Base-by-base conservation (phyloP, 2,888 invertebrate species). In the Glaucopsyche alexis region DNA sequence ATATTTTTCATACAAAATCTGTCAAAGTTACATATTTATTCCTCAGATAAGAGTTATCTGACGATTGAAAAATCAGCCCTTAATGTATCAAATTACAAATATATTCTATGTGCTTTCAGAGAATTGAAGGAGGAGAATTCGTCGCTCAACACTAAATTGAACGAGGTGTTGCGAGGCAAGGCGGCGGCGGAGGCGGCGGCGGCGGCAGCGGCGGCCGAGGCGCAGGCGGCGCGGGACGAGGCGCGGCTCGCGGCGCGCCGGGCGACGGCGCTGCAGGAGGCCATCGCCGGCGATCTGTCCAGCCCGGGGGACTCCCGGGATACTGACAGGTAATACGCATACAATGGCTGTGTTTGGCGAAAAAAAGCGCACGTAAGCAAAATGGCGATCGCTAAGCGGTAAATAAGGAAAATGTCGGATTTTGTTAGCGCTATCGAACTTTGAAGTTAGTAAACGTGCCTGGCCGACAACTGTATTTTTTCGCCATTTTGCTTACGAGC, bases 211-310 rank as follows among this genome's bases (percentile, higher is more conserved):
- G 95, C 96, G 81, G 93, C 96, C 50, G 96, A 97, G 87, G 94
- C 95, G 72, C 88, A 96, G 79, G 94, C 96, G 77, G 94, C 97
- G 65, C 89, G 95, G 82, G 95, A 96, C 86, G 98, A 99, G 89
- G 94, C 99, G 66, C 94, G 98, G 72, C 93, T 98, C 73, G 98
- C 99, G 6, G 94, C 98, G 74, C 95, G 98, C 77, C 94, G 99
- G 75, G 98, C 98, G 79, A 96, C 98, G 69, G 98, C 98, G 83
- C 92, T 99, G 77, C 98, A 98, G 85, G 96, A 97, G 82, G 98
- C 98, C 76, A 97, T 99, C 85, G 97, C 98, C 79, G 98, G 96
- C 0, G 97, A 97, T 81, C 94, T 96, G 74, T 95, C 95, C 80
- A 95, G 95, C 78, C 95, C 95, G 2, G 95, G 94, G 55, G 95